Conservation (phyloP, 2,797 vertebrate species). For the Cyclura pinguis region DNA sequence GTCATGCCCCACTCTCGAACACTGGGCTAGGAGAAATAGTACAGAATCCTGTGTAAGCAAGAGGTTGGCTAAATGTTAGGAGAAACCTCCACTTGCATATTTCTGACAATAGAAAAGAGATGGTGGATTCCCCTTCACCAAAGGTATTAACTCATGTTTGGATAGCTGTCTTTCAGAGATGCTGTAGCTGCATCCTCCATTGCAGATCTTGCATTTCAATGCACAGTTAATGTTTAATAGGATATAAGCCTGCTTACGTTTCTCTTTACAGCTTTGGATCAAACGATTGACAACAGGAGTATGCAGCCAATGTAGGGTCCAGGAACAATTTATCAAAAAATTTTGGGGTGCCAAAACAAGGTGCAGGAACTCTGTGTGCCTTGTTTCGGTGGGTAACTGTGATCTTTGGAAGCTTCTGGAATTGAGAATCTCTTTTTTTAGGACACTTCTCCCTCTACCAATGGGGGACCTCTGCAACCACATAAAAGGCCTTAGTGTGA, state of each 20-base stretch:
- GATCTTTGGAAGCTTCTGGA: too few relatives aligned
- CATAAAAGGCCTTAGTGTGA: too few relatives aligned
- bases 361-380: too few relatives aligned
- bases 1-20: too few relatives aligned
- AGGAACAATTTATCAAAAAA: too few relatives aligned
- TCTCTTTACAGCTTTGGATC: background rate
- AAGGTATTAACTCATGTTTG: background rate
- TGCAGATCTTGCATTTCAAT: background rate
- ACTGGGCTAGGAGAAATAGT: background rate
- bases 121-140: background rate
- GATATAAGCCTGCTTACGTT: background rate
- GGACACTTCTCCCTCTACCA: too few relatives aligned
- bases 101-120: background rate
- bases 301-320: too few relatives aligned
- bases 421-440: too few relatives aligned
- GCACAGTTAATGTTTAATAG: background rate
- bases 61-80: background rate
- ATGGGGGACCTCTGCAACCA: too few relatives aligned
- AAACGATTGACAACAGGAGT: background rate
- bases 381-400: too few relatives aligned
- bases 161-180: background rate
- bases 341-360: too few relatives aligned
- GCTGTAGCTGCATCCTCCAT: background rate
- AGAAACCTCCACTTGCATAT: background rate
- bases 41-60: background rate